A percentile compares a stretch with the other conserved stretches of the same genome.
phyloP scores from a whole-genome alignment of 2,888 invertebrate genomes.

The Cremastobaeus sp. region DNA sequence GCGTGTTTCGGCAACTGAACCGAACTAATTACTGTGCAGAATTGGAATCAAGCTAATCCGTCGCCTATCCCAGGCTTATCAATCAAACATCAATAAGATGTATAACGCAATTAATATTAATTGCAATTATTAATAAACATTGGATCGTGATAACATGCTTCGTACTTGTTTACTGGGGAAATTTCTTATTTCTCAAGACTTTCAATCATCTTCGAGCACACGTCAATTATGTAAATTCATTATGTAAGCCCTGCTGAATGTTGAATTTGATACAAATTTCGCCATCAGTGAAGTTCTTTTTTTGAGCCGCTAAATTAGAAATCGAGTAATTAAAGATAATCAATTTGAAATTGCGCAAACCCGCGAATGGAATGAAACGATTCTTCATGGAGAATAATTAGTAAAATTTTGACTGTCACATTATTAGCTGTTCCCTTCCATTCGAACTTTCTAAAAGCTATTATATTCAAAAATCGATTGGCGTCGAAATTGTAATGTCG shows the following conservation, averaged over 20 bases:
- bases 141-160: background rate
- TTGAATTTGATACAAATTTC: slow-evolving; percentile 5
- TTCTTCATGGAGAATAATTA: no score
- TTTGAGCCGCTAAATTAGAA: slow-evolving; percentile 1
- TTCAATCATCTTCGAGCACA: background rate
- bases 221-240: slow-evolving; percentile 26
- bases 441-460: no score
- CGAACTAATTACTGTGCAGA: slow-evolving; percentile 19
- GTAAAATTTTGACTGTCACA: no score
- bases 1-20: slow-evolving; percentile 9
- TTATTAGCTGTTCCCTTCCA: no score
- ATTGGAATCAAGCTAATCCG: slow-evolving; percentile 18
- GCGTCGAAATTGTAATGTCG: background rate
- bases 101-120: slow-evolving; percentile 22
- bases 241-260: background rate
- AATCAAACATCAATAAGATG: slow-evolving; percentile 15
- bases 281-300: slow-evolving; percentile 1
- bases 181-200: background rate
- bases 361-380: no score
- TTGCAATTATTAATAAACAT: slow-evolving; percentile 1
- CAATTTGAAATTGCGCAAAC: no score
- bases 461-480: background rate
- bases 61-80: slow-evolving; percentile 6
- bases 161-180: background rate
- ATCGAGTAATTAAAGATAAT: no score